Evolutionary conservation across 35 echinoderm and acorn worm genomes (phyloP).

Genomic region (Anneissia japonica): DNA sequence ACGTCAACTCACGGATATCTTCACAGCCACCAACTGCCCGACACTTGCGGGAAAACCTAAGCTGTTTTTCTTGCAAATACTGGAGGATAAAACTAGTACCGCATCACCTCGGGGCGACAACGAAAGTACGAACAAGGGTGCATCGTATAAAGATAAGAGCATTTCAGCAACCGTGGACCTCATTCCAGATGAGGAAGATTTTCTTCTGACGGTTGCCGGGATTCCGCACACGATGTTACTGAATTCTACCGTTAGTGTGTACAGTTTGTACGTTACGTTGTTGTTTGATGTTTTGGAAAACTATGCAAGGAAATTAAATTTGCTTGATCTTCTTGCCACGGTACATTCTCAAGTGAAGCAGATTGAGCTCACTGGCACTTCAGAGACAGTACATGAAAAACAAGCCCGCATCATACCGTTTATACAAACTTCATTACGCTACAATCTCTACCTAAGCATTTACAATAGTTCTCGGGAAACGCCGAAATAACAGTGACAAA

Average conservation of each 20-base stretch:
- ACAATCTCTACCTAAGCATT: conserved; percentile 75
- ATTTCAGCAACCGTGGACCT: not conserved
- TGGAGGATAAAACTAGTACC: conserved; percentile 1
- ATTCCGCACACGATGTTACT: conserved; percentile 38
- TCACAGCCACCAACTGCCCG: conserved; percentile 66
- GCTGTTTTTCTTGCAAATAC: conserved; percentile 71
- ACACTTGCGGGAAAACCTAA: conserved; percentile 84
- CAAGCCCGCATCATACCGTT: conserved; percentile 37
- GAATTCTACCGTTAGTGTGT: conserved; percentile 31
- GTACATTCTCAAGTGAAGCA: conserved; percentile 64
- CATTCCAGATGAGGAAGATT: conserved; percentile 77
- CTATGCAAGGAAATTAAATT: conserved; percentile 68
- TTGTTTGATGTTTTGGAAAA: conserved; percentile 66
- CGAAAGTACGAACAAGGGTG: not conserved
- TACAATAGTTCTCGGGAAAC: not conserved
- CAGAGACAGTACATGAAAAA: not conserved
- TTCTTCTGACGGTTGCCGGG: conserved; percentile 65
- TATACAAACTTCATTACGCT: conserved; percentile 70
- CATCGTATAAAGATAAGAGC: not conserved
- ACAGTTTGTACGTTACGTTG: conserved; percentile 54
- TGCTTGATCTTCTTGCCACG: conserved; percentile 66
- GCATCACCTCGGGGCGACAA: not conserved
- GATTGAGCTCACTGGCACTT: conserved; percentile 4
- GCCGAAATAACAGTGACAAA: not conserved
- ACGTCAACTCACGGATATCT: conserved; percentile 85